phyloP scores from a whole-genome alignment of 1,140 invertebrate species.

The Neodiprion lecontei region DNA sequence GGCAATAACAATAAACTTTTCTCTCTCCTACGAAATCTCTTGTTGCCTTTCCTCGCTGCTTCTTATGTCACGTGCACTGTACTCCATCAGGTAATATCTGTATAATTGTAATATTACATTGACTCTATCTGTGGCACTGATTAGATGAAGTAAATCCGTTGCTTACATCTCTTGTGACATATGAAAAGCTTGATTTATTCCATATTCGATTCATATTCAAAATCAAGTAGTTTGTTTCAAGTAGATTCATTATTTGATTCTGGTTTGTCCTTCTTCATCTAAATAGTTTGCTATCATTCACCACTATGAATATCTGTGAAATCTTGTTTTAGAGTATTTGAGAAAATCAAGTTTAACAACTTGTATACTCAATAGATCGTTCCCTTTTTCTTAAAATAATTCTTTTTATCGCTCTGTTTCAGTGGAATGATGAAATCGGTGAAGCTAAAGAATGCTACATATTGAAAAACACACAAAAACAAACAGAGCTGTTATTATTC shows the following conservation, averaged over 20 bases:
- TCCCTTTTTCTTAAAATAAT: conserved; percentile 3
- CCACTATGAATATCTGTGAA: no score
- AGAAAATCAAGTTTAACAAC: not conserved
- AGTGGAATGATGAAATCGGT: conserved; percentile 48
- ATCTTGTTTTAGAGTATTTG: no score
- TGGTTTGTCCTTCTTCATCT: conserved; percentile 15
- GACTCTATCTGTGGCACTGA: not conserved
- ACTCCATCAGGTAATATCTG: conserved; percentile 54
- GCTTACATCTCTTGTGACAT: not conserved
- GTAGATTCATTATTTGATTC: not conserved
- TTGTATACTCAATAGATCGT: not conserved
- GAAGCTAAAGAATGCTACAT: conserved; percentile 40
- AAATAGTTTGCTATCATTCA: no score
- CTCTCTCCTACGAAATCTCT: conserved; percentile 58
- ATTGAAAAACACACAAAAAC: conserved; percentile 48
- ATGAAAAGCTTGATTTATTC: conserved; percentile 13
- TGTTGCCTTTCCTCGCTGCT: conserved; percentile 61
- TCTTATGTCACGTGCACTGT: conserved; percentile 52
- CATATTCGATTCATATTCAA: not conserved
- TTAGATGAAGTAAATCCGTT: not conserved
- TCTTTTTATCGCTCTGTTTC: conserved; percentile 30
- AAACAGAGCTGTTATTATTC: conserved; percentile 45
- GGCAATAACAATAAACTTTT: conserved; percentile 56
- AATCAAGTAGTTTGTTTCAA: not conserved
- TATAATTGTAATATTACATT: conserved; percentile 24